These are phyloP conservation scores for Phthorimaea operculella DNA, from an alignment of 1,140 invertebrate genomes.

Conservation along the genomic window DNA sequence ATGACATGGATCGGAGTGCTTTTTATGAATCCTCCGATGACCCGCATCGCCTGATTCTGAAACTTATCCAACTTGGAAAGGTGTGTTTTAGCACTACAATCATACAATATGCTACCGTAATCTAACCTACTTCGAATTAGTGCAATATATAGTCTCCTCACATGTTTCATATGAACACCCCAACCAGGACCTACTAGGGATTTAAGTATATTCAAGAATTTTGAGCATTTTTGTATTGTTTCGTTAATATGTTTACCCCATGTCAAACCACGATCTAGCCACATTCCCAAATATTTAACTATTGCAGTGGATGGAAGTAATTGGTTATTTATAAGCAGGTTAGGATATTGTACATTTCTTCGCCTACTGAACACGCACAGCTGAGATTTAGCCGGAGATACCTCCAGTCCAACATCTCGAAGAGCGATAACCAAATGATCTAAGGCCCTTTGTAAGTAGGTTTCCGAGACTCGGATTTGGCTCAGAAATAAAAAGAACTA, in stretches of 20 bases:
- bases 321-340: background rate
- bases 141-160: conserved; percentile 6
- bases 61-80: conserved; percentile 3
- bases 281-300: conserved; percentile 4
- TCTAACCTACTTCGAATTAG: conserved; percentile 3
- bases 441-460: background rate
- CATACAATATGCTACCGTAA: conserved; percentile 3
- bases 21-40: conserved; percentile 5
- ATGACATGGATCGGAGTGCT: conserved; percentile 7
- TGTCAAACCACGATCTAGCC: background rate
- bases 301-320: background rate
- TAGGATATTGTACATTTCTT: background rate
- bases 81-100: background rate
- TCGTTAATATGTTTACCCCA: conserved; percentile 5
- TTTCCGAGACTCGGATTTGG: background rate
- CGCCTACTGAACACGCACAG: background rate
- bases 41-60: conserved; percentile 4
- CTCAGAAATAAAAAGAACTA: conserved; percentile 3
- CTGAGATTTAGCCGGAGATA: background rate
- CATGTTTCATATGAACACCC: conserved; percentile 8
- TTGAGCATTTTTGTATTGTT: background rate
- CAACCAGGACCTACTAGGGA: background rate
- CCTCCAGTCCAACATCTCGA: background rate
- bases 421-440: background rate
- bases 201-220: conserved; percentile 4